Base-by-base conservation (phyloP, 2,888 invertebrate genomes). In the Candidula unifasciata region DNA sequence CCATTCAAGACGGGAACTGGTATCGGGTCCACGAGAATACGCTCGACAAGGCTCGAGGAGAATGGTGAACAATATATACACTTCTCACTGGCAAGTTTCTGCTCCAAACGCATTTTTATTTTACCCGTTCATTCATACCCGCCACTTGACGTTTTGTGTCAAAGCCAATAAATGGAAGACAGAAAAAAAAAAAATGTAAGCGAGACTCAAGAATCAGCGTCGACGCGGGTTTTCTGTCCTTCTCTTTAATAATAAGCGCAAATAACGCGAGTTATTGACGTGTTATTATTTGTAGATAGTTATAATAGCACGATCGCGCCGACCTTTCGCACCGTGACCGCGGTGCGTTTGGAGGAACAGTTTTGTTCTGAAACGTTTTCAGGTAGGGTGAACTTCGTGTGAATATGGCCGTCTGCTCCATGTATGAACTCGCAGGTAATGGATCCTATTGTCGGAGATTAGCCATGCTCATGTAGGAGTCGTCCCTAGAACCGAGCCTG, bases 401-500 rank as follows among this genome's bases (percentile, higher is more conserved):
- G 80, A 74, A 82, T 69, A 5, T 37, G 24, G 57, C 60, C 3
- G 54, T 74, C 37, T 37, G 82, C 21, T 1, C 21, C 44, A 64
- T 74, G 57, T 82, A 82, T 82, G 82, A 82, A 73, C 82, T 74
- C 30, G 16, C 37, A 10, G 57, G 82, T 82, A 82, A 82, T 74
- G 74, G 78, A 82, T 74, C 73, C 18, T n/a, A 82, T 82, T 82
- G 74, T 82, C 30, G n/a, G 27, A 30, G 37, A 82, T 74, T 82
- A 69, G 60, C 73, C 74, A 74, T 54, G 82, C 82, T 30, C 74
- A 5, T 82, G 82, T 82, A 82, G 74, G 82, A 68, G 82, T 60
- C 35, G 16, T 74, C 30, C 74, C 74, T 18, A 27, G 73, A 57
- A 10, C 82, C 82, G n/a, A 64, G 60, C 64, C 16, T 74, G 82